These are phyloP conservation scores for Araneus ventricosus DNA, from an alignment of 1,140 invertebrate species.

Conservation along the genomic window DNA sequence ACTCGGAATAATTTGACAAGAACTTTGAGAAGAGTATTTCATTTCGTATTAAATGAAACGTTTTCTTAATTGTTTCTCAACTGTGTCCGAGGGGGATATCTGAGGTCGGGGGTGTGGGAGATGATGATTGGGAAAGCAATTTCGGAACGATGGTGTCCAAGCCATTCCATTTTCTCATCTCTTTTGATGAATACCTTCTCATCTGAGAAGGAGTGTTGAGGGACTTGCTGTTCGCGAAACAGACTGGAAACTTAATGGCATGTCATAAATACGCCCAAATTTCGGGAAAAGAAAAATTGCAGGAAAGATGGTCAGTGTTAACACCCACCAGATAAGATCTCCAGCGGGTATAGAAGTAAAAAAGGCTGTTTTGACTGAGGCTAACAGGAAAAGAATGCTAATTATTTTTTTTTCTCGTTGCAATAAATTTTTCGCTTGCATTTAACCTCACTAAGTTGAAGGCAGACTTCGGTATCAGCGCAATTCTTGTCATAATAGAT, in stretches of 20 bases:
- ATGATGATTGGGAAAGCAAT: too few species aligned
- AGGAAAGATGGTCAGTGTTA: conserved; percentile 11
- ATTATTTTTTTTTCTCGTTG: conserved; percentile 18
- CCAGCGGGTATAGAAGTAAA: not conserved
- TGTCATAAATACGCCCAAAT: conserved; percentile 18
- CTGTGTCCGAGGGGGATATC: too few species aligned
- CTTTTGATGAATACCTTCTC: not conserved
- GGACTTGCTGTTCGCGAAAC: not conserved
- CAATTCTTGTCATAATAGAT: conserved; percentile 34
- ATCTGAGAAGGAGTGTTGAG: not conserved
- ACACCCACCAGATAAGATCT: conserved; percentile 15
- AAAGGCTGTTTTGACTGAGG: too few species aligned
- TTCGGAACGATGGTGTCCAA: too few species aligned
- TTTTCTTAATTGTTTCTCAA: too few species aligned
- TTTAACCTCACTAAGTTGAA: not conserved
- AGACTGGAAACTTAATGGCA: too few species aligned
- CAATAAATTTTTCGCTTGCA: not conserved
- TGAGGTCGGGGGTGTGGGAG: too few species aligned
- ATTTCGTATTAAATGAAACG: too few species aligned
- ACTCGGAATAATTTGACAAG: too few species aligned
- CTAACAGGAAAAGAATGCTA: conserved; percentile 7
- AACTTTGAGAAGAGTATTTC: too few species aligned
- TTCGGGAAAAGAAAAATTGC: conserved; percentile 22
- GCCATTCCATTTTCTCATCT: too few species aligned
- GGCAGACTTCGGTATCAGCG: not conserved